Evolutionary conservation across 2,888 invertebrate genomes (phyloP).

Genomic region (Leucozona laternaria): DNA sequence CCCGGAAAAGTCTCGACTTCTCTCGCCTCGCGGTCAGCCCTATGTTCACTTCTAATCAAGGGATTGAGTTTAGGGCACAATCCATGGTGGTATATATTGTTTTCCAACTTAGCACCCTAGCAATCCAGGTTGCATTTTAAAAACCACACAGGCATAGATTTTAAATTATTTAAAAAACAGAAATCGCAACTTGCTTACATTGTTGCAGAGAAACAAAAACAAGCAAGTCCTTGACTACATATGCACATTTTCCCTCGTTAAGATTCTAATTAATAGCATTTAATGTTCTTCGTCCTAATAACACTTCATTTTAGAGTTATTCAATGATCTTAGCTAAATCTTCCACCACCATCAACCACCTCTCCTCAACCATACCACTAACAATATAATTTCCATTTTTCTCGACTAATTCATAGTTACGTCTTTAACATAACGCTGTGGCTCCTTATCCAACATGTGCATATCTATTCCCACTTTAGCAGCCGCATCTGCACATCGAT

Average conservation of each 20-base stretch:
- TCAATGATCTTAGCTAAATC: constrained; percentile 15
- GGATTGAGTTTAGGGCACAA: too few species aligned
- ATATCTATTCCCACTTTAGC: constrained; percentile 33
- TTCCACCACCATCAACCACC: constrained; percentile 1
- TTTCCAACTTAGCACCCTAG: too few species aligned
- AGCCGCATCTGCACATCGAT: neutral
- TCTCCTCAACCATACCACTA: constrained; percentile 14
- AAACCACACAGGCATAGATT: too few species aligned
- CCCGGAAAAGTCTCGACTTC: too few species aligned
- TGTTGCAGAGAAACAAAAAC: too few species aligned
- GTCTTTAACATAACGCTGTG: neutral
- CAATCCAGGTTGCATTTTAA: too few species aligned
- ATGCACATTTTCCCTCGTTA: neutral
- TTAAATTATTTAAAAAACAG: too few species aligned
- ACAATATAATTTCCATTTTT: constrained; percentile 34
- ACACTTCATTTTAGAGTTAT: constrained; percentile 14
- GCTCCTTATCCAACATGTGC: neutral
- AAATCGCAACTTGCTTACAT: too few species aligned
- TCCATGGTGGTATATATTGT: too few species aligned
- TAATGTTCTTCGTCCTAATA: constrained; percentile 13
- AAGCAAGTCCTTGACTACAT: too few species aligned
- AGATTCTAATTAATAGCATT: constrained; percentile 11
- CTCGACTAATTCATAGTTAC: constrained; percentile 37
- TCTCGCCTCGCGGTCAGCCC: too few species aligned
- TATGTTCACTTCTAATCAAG: too few species aligned